Evolutionary conservation across 2,113 vertebrate species (phyloP).

Genomic region (Hystrix cristata): DNA sequence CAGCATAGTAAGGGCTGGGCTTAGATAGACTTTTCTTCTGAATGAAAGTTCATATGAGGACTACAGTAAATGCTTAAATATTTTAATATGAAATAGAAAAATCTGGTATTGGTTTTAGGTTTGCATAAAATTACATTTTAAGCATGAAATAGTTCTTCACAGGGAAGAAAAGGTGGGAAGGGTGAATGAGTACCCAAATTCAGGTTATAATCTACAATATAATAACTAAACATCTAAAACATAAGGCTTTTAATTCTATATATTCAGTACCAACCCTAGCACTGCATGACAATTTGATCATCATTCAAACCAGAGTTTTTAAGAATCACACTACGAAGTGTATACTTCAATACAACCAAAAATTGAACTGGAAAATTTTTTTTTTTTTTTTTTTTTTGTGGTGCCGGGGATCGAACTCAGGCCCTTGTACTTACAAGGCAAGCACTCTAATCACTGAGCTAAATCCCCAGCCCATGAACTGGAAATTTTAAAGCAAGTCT

Average conservation of each 20-base stretch:
- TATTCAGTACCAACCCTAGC: not conserved
- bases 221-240: conserved; percentile 1
- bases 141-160: conserved; percentile 20
- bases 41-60: not conserved
- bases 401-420: too few relatives aligned
- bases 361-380: not conserved
- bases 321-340: not conserved
- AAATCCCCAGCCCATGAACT: too few relatives aligned
- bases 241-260: not conserved
- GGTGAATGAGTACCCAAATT: not conserved
- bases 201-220: not conserved
- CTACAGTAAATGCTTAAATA: not conserved
- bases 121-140: conserved; percentile 21
- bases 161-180: not conserved
- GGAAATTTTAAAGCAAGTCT: not conserved
- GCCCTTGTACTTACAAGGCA: too few relatives aligned
- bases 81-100: not conserved
- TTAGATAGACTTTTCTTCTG: not conserved
- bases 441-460: too few relatives aligned
- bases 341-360: not conserved
- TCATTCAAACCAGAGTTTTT: conserved; percentile 30
- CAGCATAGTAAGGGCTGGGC: not conserved
- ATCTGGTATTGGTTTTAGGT: not conserved
- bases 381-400: too few relatives aligned
- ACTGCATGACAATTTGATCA: not conserved